Evolutionary conservation across 2,113 vertebrate species (phyloP).

Genomic region (Toxotes jaculatrix): DNA sequence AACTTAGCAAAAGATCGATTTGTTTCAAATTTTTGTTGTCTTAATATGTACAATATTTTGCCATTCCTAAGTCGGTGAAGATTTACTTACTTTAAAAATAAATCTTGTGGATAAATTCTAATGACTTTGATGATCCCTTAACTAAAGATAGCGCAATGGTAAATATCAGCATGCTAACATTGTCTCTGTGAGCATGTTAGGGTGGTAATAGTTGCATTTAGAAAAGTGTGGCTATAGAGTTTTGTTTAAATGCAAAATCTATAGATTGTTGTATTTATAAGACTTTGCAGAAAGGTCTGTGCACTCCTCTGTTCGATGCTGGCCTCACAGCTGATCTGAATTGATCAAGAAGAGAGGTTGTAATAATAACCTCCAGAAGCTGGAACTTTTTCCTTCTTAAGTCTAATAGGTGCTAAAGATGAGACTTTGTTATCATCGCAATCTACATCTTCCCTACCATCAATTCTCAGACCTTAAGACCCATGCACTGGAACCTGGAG

Average conservation of each 20-base stretch:
- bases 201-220: background rate
- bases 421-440: background rate
- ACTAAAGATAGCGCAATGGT: too few relatives aligned
- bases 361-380: conserved; percentile 7
- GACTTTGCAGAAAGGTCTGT: background rate
- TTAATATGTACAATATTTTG: background rate
- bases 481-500: background rate
- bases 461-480: background rate
- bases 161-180: background rate
- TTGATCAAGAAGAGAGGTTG: background rate
- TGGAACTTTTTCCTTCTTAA: conserved; percentile 16
- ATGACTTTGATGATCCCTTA: background rate
- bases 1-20: background rate
- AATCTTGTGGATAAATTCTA: too few relatives aligned
- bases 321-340: background rate
- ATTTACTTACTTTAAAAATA: background rate
- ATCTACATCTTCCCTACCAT: conserved; percentile 11
- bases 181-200: background rate
- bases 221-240: background rate
- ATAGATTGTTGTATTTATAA: conserved; percentile 8
- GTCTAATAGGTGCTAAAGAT: conserved; percentile 19
- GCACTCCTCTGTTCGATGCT: background rate
- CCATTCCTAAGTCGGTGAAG: background rate
- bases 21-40: background rate
- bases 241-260: background rate